Evolutionary conservation across 2,888 invertebrate genomes (phyloP), one percentile per base, ranked within the genome.

Genomic region (Antitype chi): DNA sequence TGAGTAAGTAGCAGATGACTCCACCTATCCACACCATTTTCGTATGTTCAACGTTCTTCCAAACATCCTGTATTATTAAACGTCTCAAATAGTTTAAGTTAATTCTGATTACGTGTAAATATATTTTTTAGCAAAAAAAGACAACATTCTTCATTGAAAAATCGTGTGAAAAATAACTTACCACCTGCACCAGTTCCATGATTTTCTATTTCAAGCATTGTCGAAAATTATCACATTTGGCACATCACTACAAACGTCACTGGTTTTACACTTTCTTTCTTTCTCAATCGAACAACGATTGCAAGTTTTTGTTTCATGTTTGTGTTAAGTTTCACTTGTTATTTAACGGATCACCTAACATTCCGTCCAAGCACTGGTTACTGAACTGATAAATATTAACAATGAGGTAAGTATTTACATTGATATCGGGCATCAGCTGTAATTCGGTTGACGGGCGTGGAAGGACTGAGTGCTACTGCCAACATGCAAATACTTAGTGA

Each of bases 381-480:
- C 75, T 28, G 32, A 83, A 83, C 75, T 68, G 74, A 85, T 76
- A 83, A 70, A 66, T 74, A 74, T 77, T 80, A 80, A 86, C 72
- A 84, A 92, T 93, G 91, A 93, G 91, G 94, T 94, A 85, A 90
- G 89, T 87, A 75, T 70, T 70, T 57, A 73, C 74, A 74, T 86
- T 63, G 80, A 77, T 81, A 76, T 71, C 80, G 78, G 75, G 78
- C 78, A 89, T 89, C 88, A 88, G 89, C 88, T 89, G 88, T 86
- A 82, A 74, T 82, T 78, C 83, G 81, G 67, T 62, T 86, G 87
- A 87, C 88, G 89, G 90, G 89, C 89, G 91, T 89, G 89, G 86
- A 84, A 87, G 81, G 74, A 89, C 85, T 85, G 55, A 88, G 77
- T 88, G 72, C 57, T 66, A 78, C 82, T 93, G 89, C 91, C 91